Evolutionary conservation across 2,797 vertebrate genomes (phyloP), one percentile per base, ranked within the genome.

Genomic region (Melanotaenia maccullochi): DNA sequence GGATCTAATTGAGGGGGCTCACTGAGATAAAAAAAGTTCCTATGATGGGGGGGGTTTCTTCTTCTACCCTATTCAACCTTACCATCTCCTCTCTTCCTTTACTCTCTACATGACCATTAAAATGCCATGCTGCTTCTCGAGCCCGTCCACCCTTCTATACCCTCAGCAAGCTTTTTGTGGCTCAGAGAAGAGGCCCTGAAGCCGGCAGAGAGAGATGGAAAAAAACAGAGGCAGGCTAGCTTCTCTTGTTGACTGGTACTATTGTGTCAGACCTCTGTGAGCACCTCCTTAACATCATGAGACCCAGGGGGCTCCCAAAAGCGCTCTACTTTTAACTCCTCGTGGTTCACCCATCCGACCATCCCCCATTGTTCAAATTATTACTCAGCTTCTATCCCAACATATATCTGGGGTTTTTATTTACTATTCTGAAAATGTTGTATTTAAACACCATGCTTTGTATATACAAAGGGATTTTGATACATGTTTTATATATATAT

Each of bases 1-100:
- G 44, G 95, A 97, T 96, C 95, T 97, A 96, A 97, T 96, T 96
- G 96, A 96, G 95, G 95, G 93, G 85, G 94, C 95, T 96, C 94
- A 93, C 96, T 96, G 93, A 94, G 93, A 95, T 93, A 92, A 93
- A 36, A 36, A 91, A 90, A 93, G 90, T 92, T 92, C 91, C 86
- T 89, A 76, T 92, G 90, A 93, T 16, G 22, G 35, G 42, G 58
- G 52, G 42, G 49, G 42, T 52, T 35, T 75, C 75, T 80, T 40
- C 68, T 64, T 72, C 76, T 57, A 68, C 61, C 73, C 60, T 47
- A 74, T 74, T 70, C 80, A 76, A 67, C 72, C 75, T 76, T 70
- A 73, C 70, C 81, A 81, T 72, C 74, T 73, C 77, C 60, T 70
- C 80, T 85, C 65, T 38, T 65, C 79, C 83, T 60, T 78, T 75